phyloP scores from a whole-genome alignment of 2,113 vertebrate genomes.

The Perognathus longimembris region DNA sequence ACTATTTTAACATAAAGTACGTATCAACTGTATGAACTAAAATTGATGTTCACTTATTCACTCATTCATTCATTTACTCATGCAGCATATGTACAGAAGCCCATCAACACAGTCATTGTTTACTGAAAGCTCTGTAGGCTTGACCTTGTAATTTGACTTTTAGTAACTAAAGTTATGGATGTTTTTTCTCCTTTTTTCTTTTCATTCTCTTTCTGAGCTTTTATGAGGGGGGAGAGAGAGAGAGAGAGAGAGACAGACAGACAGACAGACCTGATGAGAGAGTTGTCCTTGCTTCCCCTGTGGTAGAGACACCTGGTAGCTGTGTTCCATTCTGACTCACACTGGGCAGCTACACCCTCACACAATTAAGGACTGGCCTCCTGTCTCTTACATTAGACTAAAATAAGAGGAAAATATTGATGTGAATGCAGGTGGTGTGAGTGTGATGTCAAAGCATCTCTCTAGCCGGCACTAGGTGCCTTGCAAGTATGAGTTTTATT shows the following conservation, averaged over 20 bases:
- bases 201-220: not conserved
- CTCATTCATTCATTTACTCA: not conserved
- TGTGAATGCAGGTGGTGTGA: not conserved
- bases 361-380: not conserved
- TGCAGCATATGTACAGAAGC: not conserved
- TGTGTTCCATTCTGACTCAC: too few relatives aligned
- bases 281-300: too few relatives aligned
- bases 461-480: too few relatives aligned
- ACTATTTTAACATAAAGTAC: conserved; percentile 6
- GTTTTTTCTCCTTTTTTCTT: not conserved
- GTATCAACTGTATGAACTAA: not conserved
- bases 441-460: not conserved
- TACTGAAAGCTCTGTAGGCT: not conserved
- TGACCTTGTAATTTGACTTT: conserved; percentile 43
- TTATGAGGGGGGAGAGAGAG: not conserved
- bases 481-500: too few relatives aligned
- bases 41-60: not conserved
- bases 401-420: not conserved
- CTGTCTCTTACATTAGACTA: not conserved
- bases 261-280: not conserved
- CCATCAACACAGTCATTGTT: conserved; percentile 45
- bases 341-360: too few relatives aligned
- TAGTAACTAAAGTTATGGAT: too few relatives aligned
- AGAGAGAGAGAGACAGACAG: too few relatives aligned
- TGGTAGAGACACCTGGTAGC: too few relatives aligned